phyloP scores from a whole-genome alignment of 2,888 invertebrate genomes.

The Aphelenchoides bicaudatus region DNA sequence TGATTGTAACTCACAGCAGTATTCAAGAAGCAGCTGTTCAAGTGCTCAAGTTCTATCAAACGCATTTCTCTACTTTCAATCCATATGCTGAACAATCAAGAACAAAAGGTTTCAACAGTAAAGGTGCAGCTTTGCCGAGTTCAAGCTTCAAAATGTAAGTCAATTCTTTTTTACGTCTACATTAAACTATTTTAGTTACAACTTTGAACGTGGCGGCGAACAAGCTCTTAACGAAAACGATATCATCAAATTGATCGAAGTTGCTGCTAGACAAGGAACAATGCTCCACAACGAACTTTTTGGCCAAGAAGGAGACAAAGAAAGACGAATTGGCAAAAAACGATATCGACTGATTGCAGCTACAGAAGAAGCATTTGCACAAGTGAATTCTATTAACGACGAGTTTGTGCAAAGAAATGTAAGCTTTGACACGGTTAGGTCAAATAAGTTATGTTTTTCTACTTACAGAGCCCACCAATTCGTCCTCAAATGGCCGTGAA shows the following conservation, averaged over 20 bases:
- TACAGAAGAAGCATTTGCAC: conserved; percentile 95
- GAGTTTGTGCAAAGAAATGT: conserved; percentile 29
- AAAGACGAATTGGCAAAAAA: conserved; percentile 47
- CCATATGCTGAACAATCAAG: conserved; percentile 75
- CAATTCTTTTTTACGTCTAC: too few species aligned
- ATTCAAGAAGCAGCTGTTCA: conserved; percentile 37
- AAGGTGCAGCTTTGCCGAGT: conserved; percentile 11
- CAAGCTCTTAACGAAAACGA: conserved; percentile 65
- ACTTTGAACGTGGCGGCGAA: conserved; percentile 72
- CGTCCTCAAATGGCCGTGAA: conserved; percentile 94
- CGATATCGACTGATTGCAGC: conserved; percentile 78
- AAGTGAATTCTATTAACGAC: conserved; percentile 67
- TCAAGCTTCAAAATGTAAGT: conserved; percentile 79
- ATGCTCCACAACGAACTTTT: conserved; percentile 85
- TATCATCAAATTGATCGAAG: conserved; percentile 71
- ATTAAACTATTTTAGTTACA: too few species aligned
- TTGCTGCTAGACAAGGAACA: conserved; percentile 78
- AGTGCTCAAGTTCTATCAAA: conserved; percentile 76
- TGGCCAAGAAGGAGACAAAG: conserved; percentile 86
- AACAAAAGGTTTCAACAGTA: not conserved
- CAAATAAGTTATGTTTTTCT: conserved; percentile 7
- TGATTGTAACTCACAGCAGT: conserved; percentile 34
- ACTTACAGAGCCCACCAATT: conserved; percentile 71
- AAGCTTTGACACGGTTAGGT: conserved; percentile 6
- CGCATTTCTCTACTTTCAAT: conserved; percentile 92